Conservation (phyloP, 2,113 vertebrate species). For the Poecile atricapillus region DNA sequence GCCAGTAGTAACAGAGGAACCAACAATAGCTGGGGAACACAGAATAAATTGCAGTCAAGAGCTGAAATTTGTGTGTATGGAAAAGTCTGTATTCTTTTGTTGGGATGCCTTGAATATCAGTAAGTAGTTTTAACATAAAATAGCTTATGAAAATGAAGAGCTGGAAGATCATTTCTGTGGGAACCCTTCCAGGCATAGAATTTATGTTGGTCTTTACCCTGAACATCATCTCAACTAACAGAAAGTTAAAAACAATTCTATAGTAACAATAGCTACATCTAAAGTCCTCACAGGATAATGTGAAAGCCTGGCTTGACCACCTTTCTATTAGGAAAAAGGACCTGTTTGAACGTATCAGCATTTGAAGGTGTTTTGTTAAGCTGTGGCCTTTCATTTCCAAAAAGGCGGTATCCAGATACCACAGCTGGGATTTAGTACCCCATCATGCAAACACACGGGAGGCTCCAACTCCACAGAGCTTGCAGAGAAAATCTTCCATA, state of each 20-base stretch:
- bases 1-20: neutral
- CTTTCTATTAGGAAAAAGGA: neutral
- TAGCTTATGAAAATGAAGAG: neutral
- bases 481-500: neutral
- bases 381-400: neutral
- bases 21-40: neutral
- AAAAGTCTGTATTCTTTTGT: neutral
- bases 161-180: neutral
- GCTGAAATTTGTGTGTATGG: neutral
- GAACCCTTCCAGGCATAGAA: neutral
- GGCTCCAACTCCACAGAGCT: neutral
- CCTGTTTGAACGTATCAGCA: neutral
- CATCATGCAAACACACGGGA: neutral
- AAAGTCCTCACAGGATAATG: neutral
- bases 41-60: neutral
- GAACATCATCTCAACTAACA: neutral
- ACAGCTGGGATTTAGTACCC: neutral
- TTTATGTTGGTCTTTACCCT: neutral
- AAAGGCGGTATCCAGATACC: neutral
- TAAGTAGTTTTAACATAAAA: neutral
- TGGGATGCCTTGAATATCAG: neutral
- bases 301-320: neutral
- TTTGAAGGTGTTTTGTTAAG: neutral
- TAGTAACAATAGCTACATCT: neutral
- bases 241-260: neutral